Evolutionary conservation across 2,797 vertebrate genomes (phyloP).

Genomic region (Sternotherus odoratus): DNA sequence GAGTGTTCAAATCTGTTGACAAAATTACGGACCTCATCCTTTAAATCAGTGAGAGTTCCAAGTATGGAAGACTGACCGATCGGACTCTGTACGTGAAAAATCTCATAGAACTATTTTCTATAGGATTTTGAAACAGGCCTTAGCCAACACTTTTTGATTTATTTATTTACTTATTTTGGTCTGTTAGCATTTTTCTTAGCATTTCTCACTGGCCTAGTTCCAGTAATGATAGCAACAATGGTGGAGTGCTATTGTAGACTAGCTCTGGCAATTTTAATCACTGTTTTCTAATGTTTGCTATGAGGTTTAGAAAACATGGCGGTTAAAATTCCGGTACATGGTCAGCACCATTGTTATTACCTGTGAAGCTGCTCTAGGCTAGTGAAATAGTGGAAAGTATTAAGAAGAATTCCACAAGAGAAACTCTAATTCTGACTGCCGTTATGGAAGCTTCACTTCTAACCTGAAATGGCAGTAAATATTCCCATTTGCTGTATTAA

Average conservation of each 20-base stretch:
- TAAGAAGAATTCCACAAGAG: neutral
- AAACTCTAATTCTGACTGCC: neutral
- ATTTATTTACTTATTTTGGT: no score
- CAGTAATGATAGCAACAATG: neutral
- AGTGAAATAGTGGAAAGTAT: neutral
- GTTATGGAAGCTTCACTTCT: neutral
- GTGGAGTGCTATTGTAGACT: neutral
- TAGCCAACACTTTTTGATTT: neutral
- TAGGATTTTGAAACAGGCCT: neutral
- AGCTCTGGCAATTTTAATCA: neutral
- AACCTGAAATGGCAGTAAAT: neutral
- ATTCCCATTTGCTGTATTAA: rapidly evolving
- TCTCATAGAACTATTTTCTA: neutral
- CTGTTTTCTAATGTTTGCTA: rapidly evolving
- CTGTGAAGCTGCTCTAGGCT: neutral
- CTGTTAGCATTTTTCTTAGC: neutral
- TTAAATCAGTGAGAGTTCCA: neutral
- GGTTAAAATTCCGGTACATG: neutral
- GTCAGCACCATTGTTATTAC: neutral
- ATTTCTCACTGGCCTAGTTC: neutral
- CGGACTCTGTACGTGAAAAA: neutral
- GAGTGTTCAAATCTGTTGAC: neutral
- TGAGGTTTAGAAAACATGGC: neutral
- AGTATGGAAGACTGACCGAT: neutral
- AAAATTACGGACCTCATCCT: neutral